Evolutionary conservation across 1,140 invertebrate genomes (phyloP).

Genomic region (Cepaea nemoralis): DNA sequence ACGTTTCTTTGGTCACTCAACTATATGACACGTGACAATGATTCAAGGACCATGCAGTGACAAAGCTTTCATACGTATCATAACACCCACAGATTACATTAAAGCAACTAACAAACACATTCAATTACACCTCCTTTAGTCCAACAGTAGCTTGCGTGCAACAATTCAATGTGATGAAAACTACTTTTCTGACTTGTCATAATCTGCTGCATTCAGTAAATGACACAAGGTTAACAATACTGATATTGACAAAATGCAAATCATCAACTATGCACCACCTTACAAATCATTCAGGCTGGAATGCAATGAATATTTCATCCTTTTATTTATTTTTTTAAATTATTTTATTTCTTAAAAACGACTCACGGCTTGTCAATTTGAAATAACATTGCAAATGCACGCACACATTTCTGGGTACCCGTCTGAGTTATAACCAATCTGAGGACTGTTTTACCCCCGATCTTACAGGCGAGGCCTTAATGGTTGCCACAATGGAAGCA

Average conservation of each 20-base stretch:
- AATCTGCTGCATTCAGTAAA: background rate
- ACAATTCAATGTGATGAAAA: no score
- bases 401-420: background rate
- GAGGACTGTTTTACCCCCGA: background rate
- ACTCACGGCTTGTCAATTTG: background rate
- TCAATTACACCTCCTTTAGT: no score
- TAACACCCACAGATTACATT: no score
- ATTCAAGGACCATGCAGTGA: no score
- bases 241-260: background rate
- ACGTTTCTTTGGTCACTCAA: no score
- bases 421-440: background rate
- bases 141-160: no score
- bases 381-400: background rate
- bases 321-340: no score
- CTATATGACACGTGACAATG: no score
- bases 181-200: no score
- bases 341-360: background rate
- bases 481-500: constrained; percentile 14
- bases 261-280: background rate
- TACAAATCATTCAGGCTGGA: constrained; percentile 10
- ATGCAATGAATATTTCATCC: constrained; percentile 2
- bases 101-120: no score
- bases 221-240: background rate
- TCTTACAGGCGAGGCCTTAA: background rate
- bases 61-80: no score